phyloP scores from a whole-genome alignment of 2,888 invertebrate genomes.

The Thecocarcelia acutangulata region DNA sequence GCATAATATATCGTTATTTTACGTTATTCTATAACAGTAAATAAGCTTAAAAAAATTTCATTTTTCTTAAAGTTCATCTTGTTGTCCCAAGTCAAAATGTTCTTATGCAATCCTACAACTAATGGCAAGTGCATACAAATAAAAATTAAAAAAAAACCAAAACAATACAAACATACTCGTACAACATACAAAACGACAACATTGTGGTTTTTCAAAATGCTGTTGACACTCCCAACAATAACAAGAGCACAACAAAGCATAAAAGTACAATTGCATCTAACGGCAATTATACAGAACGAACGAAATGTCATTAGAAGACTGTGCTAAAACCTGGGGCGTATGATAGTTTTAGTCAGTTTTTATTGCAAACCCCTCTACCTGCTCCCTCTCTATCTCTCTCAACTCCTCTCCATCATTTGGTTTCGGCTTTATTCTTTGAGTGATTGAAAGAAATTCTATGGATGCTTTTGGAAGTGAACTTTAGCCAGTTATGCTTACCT shows the following conservation, averaged over 20 bases:
- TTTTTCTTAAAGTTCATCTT: background rate
- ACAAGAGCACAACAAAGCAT: background rate
- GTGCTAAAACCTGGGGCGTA: background rate
- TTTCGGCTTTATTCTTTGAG: background rate
- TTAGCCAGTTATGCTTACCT: conserved; percentile 5
- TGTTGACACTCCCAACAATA: conserved; percentile 8
- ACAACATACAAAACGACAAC: conserved; percentile 5
- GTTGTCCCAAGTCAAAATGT: background rate
- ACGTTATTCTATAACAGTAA: background rate
- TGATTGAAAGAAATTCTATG: background rate
- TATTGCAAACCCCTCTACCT: conserved; percentile 1
- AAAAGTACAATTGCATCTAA: conserved; percentile 19
- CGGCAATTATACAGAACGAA: conserved; percentile 27
- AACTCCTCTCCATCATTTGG: background rate
- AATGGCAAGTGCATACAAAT: conserved; percentile 33
- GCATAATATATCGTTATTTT: too few species aligned
- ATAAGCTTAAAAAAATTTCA: background rate
- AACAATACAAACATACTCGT: too few species aligned
- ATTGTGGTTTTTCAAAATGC: conserved; percentile 33
- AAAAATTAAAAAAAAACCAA: background rate
- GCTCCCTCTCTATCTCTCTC: background rate
- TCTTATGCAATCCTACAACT: conserved; percentile 19
- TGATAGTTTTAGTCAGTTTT: conserved; percentile 17
- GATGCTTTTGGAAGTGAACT: background rate
- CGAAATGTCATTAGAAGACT: conserved; percentile 25